Base-by-base conservation (phyloP, 2,797 vertebrate genomes). In the Gymnopithys bicolor region DNA sequence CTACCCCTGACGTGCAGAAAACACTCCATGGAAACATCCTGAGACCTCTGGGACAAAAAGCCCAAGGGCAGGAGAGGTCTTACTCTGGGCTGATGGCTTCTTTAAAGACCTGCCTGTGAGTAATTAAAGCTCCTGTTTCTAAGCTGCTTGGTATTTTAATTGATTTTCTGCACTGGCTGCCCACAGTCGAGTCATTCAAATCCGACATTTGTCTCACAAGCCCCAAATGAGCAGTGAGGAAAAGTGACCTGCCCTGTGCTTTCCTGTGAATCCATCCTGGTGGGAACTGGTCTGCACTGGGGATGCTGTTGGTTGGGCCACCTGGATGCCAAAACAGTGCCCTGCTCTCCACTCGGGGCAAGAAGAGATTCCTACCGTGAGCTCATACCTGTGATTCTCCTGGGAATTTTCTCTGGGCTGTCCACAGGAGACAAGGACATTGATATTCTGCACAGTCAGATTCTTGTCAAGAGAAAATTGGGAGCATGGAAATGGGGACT, bases 121-220 rank as follows among this genome's bases (percentile, higher is more conserved):
- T 95, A 96, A 96, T 95, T 96, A 97, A 95, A 81, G 83, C 87
- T 86, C 69, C 80, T 84, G 58, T 88, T 95, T 93, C 91, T 94
- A 96, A 96, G 95, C 81, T 9, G 27, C 87, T 88, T 92, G 96
- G 89, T 95, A 96, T 96, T 96, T 96, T 97, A 97, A 96, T 96
- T 96, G 94, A 96, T 96, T 88, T 95, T 93, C 92, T 96, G 78
- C 87, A 25, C 87, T 75, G 83, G 59, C 94, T 94, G 79, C 90
- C 80, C 90, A 81, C 79, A 88, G 95, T 63, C 76, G 35, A 79
- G 90, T 88, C 87, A 69, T 89, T 94, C 85, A 91, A 91, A 83
- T 27, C 58, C 3, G 0, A 81, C 79, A 84, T 80, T 95, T 92
- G 80, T 77, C 89, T 86, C 80, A 76, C 74, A 80, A 88, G 79